Evolutionary conservation across 2,113 vertebrate species (phyloP), one percentile per base, ranked within the genome.

Genomic region (Balaeniceps rex): DNA sequence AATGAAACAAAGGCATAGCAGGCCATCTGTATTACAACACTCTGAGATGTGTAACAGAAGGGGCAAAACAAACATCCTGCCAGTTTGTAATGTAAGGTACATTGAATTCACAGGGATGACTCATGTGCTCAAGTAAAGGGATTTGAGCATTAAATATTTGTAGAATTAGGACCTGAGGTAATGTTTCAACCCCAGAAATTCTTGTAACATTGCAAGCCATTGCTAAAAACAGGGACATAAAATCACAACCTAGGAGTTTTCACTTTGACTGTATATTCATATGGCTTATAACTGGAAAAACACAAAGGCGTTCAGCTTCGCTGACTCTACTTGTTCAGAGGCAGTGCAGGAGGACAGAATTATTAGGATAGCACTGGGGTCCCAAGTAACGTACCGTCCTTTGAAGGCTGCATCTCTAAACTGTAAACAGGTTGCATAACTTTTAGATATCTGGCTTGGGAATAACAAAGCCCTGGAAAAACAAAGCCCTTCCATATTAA

Each of bases 1-100:
- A 93, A 95, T 44, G 61, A 88, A 95, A 92, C 47, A 91, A 95
- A 93, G 66, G 75, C 60, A 89, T 83, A 92, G 93, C 81, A 94
- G 52, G 81, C 86, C 55, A 94, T 57, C 69, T 91, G 81, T 87
- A 94, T 74, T 86, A 84, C 34, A 83, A 7, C 3, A 16, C 38
- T 76, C 72, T 36, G 60, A 89, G 84, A 95, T 11, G 69, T 47
- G 77, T 76, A 95, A 83, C 57, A 69, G 65, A 89, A 96, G 38
- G 46, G 71, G 66, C 79, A 94, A 88, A 93, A 65, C 58, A 95
- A 89, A 88, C 65, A 95, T 61, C 86, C 47, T 92, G 76, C 66
- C 84, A 81, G 57, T 87, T 66, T 83, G 24, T 68, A 89, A 92
- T 28, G 69, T 58, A 84, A 87, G 71, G 79, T 89, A 71, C 36